These are phyloP conservation scores for Nemotelus pantherinus DNA, from an alignment of 2,888 invertebrate genomes.

Conservation along the genomic window DNA sequence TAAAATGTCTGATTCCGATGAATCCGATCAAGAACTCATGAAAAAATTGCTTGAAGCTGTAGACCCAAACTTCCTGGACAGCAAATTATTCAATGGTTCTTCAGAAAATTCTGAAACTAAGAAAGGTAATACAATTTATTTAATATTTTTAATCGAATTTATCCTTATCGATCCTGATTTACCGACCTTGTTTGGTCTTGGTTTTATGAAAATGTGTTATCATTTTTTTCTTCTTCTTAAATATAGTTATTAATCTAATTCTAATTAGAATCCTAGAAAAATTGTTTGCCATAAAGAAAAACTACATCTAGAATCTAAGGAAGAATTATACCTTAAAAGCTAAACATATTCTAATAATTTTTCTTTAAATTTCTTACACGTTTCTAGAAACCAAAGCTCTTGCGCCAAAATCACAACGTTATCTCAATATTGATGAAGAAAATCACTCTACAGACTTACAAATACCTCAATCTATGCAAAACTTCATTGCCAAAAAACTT, in stretches of 20 bases:
- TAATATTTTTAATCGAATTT: no score
- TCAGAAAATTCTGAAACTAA: neutral
- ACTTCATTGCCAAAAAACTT: constrained; percentile 47
- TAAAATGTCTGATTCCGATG: constrained; percentile 40
- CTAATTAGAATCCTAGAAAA: no score
- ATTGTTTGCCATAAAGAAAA: no score
- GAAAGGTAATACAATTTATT: neutral
- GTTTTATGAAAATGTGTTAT: no score
- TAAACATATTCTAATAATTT: no score
- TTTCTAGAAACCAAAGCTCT: neutral
- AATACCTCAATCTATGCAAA: constrained; percentile 47
- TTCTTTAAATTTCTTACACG: no score
- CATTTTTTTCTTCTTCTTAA: no score
- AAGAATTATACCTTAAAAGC: no score
- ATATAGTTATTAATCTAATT: no score
- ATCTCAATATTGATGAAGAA: constrained; percentile 32
- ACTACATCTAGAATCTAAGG: no score
- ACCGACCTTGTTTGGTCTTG: no score
- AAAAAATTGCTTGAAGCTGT: constrained; percentile 36
- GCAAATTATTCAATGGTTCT: constrained; percentile 28
- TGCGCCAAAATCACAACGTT: constrained; percentile 47
- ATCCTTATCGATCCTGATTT: no score
- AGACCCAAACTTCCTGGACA: constrained; percentile 41
- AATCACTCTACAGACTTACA: constrained; percentile 39
- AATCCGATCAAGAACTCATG: constrained; percentile 45